Evolutionary conservation across 2,888 invertebrate genomes (phyloP), one percentile per base, ranked within the genome.

Genomic region (Ochropleura leucogaster): DNA sequence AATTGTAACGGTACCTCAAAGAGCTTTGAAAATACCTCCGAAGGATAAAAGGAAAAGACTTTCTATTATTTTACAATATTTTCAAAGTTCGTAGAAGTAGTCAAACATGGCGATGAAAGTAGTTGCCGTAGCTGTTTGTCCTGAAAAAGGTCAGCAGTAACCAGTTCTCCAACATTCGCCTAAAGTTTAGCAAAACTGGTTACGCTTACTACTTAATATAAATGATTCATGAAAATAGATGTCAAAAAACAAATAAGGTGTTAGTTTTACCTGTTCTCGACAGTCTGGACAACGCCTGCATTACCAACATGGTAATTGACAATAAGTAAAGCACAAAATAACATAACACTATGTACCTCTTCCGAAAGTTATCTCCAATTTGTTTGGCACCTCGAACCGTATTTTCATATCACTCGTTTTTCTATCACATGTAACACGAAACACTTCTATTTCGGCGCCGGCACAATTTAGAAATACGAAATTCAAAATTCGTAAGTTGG

Each of bases 371-470:
- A 96, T 96, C 94, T 96, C 96, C 96, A 96, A 95, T 89, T 94
- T 96, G 89, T 96, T 96, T 77, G 96, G 96, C 93, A 96, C 96
- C 91, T 96, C 96, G 88, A 95, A 96, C 75, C 96, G 93, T 92
- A 96, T 96, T 93, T 91, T 94, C 96, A 96, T 96, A 92, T 93
- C 95, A 95, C 94, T 92, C 71, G 88, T 86, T 89, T 87, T 80
- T 55, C 82, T 85, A 80, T 88, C 89, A 89, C 90, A 91, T 90
- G 79, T 89, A 85, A 77, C 89, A 88, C 89, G 78, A 86, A 88
- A 86, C 79, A 84, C 87, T 82, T 88, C 82, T 82, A 90, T 89
- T 90, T 88, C 80, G 84, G 82, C 86, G 88, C 82, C 76, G 87
- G 64, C 40, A 67, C 59, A 78, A 78, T 78, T 80, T 80, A 81